phyloP scores from a whole-genome alignment of 2,797 vertebrate genomes.

The Alosa sapidissima region DNA sequence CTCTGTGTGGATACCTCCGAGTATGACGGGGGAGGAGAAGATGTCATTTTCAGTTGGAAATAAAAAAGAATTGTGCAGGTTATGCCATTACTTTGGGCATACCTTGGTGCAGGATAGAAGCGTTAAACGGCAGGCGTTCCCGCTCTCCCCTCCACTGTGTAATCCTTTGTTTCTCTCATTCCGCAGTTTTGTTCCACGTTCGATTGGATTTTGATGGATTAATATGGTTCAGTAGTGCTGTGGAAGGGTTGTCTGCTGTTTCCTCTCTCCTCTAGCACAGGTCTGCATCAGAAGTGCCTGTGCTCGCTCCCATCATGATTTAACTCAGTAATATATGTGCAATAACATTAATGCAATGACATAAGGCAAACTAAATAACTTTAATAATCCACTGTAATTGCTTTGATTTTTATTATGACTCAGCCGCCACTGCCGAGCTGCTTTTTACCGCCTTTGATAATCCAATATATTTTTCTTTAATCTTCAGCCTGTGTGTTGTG shows the following conservation, averaged over 20 bases:
- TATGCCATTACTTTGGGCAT: not conserved
- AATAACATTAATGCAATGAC: constrained; percentile 66
- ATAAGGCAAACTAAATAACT: constrained; percentile 71
- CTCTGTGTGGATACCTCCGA: constrained; percentile 36
- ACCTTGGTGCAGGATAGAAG: not conserved
- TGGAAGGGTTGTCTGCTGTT: not conserved
- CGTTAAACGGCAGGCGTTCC: constrained; percentile 2
- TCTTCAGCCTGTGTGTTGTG: constrained; percentile 72
- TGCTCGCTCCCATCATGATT: constrained; percentile 59
- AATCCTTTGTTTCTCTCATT: constrained; percentile 45
- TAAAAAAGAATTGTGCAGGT: not conserved
- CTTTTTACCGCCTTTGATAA: constrained; percentile 70
- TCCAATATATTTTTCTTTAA: constrained; percentile 78
- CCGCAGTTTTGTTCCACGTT: constrained; percentile 63
- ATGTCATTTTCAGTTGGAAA: not conserved
- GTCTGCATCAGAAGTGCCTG: not conserved
- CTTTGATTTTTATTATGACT: constrained; percentile 74
- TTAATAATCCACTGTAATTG: constrained; percentile 74
- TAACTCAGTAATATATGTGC: constrained; percentile 68
- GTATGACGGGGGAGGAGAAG: not conserved
- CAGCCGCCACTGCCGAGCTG: constrained; percentile 69
- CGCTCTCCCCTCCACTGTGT: constrained; percentile 46
- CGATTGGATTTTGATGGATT: constrained; percentile 72
- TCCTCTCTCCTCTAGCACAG: not conserved
- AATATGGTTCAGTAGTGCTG: constrained; percentile 59